Conservation (phyloP, 2,888 invertebrate species). For the Ypsolopha sequella region DNA sequence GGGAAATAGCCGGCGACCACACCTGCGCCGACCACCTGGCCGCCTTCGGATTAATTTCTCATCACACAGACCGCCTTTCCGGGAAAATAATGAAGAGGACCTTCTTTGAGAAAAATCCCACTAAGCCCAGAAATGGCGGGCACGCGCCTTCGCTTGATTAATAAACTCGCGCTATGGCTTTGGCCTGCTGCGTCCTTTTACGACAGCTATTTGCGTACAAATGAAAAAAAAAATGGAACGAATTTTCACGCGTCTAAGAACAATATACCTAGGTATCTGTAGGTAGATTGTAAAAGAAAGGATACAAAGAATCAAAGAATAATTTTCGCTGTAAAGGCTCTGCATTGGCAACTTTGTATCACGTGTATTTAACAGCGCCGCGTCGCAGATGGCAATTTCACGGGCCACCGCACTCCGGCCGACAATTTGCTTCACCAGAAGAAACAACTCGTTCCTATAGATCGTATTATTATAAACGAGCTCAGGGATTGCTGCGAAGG, state of each 20-base stretch:
- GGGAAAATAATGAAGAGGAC: constrained; percentile 54
- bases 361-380: constrained; percentile 31
- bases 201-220: constrained; percentile 11
- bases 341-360: constrained; percentile 4
- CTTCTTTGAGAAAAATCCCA: constrained; percentile 57
- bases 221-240: constrained; percentile 8
- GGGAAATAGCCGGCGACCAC: constrained; percentile 42
- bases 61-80: constrained; percentile 49
- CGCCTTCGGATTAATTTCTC: constrained; percentile 63
- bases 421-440: constrained; percentile 6
- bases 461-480: constrained; percentile 3
- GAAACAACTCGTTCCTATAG: constrained; percentile 6
- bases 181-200: constrained; percentile 28
- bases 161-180: constrained; percentile 37
- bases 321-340: constrained; percentile 1
- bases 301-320: constrained; percentile 2
- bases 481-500: neutral
- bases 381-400: constrained; percentile 48
- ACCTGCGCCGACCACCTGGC: constrained; percentile 36
- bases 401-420: constrained; percentile 27
- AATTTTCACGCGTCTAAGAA: neutral
- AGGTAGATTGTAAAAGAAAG: neutral
- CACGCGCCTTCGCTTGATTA: constrained; percentile 41
- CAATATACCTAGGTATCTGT: neutral
- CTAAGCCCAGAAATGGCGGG: constrained; percentile 38